Evolutionary conservation across 2,888 invertebrate genomes (phyloP), one percentile per base, ranked within the genome.

Genomic region (Euphydryas editha): DNA sequence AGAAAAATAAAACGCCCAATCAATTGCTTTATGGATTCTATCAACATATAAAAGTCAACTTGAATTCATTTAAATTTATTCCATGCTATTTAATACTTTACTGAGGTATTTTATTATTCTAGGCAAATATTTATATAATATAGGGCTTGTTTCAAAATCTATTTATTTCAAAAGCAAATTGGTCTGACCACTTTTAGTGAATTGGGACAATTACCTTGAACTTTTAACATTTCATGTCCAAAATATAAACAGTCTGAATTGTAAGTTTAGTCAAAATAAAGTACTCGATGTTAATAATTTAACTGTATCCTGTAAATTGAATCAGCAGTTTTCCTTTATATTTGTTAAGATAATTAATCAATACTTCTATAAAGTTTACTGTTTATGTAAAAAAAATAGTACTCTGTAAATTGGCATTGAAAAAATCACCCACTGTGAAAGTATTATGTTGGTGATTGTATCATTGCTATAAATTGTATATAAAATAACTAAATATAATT

Each of bases 391-490:
- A 62, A 57, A 54, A 1, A 44, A 39, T 36, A 36, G 4, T 54
- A 21, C 3, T 51, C n/a, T 24, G 13, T 56, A 47, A 44, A 58
- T 21, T 51, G 49, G 49, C 49, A 51, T 15, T 24, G 15, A n/a
- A 24, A 46, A 18, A 58, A 15, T 37, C 47, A 21, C 20, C 49
- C 59, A 42, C 58, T 58, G 17, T 24, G 62, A 67, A 65, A 79
- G 76, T 81, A 80, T 80, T 78, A 81, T 71, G 57, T 62, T 62
- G 47, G 60, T 56, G 21, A 71, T 75, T 76, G 68, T 30, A 8
- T 7, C 5, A 77, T 76, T 71, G 72, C 74, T 76, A 72, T 69
- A 74, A 58, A 78, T 80, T 86, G 84, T 86, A 84, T 76, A 85
- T 84, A 86, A 81, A 78, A 75, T 76, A 30, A 30, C 30, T 30